Evolutionary conservation across 2,888 invertebrate species (phyloP), one percentile per base, ranked within the genome.

Genomic region (Cheilosia impressa): DNA sequence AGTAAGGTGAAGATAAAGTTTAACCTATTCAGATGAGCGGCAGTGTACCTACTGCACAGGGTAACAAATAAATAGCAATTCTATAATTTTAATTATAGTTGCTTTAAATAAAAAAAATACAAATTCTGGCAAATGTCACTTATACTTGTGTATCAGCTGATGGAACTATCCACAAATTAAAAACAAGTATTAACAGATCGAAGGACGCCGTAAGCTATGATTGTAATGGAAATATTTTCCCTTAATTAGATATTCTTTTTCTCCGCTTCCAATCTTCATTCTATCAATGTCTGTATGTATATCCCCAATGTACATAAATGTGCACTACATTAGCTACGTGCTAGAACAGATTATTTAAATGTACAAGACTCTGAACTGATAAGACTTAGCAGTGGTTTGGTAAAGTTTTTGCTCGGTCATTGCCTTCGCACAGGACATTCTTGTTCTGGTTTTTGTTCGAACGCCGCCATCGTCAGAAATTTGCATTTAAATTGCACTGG

Each of bases 401-500:
- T 27, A 0, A 27, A 19, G 43, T 13, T 75, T 65, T 66, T 66
- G 66, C 9, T 47, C 50, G 50, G 75, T 66, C 63, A 66, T 66
- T 66, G 75, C 58, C 57, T 50, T 38, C 41, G 10, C 45, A 24
- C 38, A 50, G 45, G 63, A 22, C 41, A 27, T 66, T 53, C 24
- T 41, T 65, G 45, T 27, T 15, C 38, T 55, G 19, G 43, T 52
- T 7, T 53, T n/a, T 31, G 7, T 63, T 38, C 24, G 55, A 24
- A 41, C 15, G 24, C 47, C 38, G 38, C 9, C 41, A 57, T 65
- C 75, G 9, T 2, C 41, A 17, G 19, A 66, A 75, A 75, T 75
- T 75, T 66, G 65, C 75, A 75, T 75, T 75, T 75, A 75, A 75
- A 75, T 75, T 75, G 50, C 55, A 58, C 5, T 57, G 22, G 41